Evolutionary conservation across 2,113 vertebrate genomes (phyloP).

Genomic region (Balaenoptera acutorostrata): DNA sequence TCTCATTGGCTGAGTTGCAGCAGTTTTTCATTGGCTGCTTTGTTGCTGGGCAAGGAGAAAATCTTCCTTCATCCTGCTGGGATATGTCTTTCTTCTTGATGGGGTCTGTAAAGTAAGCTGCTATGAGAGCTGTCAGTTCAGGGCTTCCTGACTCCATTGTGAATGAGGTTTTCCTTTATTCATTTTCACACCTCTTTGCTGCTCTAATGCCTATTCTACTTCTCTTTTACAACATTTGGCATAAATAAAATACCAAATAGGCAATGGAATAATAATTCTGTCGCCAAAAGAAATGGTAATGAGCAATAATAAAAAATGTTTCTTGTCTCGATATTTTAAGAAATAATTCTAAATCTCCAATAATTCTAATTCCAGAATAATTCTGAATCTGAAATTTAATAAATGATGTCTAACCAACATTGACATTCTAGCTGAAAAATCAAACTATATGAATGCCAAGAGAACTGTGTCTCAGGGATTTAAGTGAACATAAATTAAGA

Average conservation of each 20-base stretch:
- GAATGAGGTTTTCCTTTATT: not conserved
- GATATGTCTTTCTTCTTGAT: not conserved
- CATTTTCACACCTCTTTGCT: not conserved
- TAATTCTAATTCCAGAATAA: not conserved
- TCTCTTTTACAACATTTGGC: not conserved
- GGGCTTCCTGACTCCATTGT: not conserved
- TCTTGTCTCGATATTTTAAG: not conserved
- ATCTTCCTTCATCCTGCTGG: not conserved
- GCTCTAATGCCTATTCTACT: not conserved
- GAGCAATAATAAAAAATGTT: not conserved
- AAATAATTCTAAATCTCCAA: not conserved
- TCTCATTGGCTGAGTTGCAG: not conserved
- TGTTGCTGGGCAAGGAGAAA: not conserved
- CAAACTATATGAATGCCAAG: not conserved
- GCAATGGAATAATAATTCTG: not conserved
- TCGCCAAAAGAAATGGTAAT: not conserved
- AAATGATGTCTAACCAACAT: not conserved
- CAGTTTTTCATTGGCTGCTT: not conserved
- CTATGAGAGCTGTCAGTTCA: too few relatives aligned
- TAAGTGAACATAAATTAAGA: not conserved
- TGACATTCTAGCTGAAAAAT: not conserved
- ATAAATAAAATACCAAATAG: not conserved
- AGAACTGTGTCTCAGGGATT: constrained; percentile 21
- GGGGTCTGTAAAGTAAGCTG: not conserved
- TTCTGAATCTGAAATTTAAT: not conserved